Conservation (phyloP, 1,140 invertebrate genomes). For the Drosophila novamexicana region DNA sequence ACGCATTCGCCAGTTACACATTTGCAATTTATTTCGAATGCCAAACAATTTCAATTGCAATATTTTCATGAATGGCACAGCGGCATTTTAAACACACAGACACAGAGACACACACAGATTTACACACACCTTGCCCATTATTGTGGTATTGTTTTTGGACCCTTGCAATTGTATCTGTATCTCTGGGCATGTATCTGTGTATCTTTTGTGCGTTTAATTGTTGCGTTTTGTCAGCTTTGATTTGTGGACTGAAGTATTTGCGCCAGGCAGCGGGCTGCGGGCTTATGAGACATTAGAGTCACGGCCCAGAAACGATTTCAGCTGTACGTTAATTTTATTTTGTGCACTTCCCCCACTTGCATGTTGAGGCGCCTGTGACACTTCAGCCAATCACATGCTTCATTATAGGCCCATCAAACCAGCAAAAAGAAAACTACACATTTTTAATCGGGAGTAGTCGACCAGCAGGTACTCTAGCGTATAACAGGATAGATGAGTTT, state of each 20-base stretch:
- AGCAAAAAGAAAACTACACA: too few species aligned
- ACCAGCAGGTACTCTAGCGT: too few species aligned
- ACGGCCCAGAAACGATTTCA: neutral
- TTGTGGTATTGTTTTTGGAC: slow-evolving; percentile 42
- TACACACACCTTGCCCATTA: slow-evolving; percentile 21
- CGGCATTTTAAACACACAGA: slow-evolving; percentile 24
- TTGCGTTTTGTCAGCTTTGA: slow-evolving; percentile 25
- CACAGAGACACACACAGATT: neutral
- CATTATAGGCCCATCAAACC: slow-evolving; percentile 73
- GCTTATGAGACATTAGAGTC: slow-evolving; percentile 5
- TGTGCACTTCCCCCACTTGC: slow-evolving; percentile 5
- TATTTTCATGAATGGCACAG: slow-evolving; percentile 69
- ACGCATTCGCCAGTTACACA: slow-evolving; percentile 57
- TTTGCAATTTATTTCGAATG: slow-evolving; percentile 80
- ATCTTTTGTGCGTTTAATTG: slow-evolving; percentile 29
- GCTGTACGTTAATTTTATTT: neutral
- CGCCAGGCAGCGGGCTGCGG: neutral
- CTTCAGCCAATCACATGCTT: slow-evolving; percentile 77
- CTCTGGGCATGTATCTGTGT: slow-evolving; percentile 13
- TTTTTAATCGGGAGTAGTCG: too few species aligned
- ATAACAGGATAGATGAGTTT: too few species aligned
- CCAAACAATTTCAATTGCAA: slow-evolving; percentile 67
- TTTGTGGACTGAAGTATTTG: slow-evolving; percentile 1
- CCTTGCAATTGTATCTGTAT: slow-evolving; percentile 4
- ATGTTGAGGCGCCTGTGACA: slow-evolving; percentile 53